Evolutionary conservation across 1,140 invertebrate species (phyloP).

Genomic region (Dendrolimus kikuchii): DNA sequence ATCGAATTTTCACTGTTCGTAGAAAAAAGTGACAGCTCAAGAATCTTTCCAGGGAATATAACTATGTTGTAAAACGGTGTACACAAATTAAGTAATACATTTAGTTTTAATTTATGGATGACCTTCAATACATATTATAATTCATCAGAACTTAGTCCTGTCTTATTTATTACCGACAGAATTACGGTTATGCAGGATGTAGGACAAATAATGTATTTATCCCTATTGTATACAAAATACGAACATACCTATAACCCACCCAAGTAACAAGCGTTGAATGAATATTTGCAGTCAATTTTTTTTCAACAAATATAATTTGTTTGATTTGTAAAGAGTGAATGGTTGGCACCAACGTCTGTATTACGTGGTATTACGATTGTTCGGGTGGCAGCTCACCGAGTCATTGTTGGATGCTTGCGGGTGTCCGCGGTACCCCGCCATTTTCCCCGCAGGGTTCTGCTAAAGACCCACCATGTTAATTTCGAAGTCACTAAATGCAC

Average conservation of each 20-base stretch:
- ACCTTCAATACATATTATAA: no score
- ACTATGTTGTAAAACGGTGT: no score
- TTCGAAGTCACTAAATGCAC: slow-evolving; percentile 55
- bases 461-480: slow-evolving; percentile 62
- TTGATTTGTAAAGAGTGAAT: slow-evolving; percentile 67
- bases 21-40: no score
- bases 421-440: slow-evolving; percentile 55
- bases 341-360: slow-evolving; percentile 40
- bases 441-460: slow-evolving; percentile 59
- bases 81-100: no score
- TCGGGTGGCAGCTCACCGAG: slow-evolving; percentile 29
- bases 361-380: slow-evolving; percentile 37
- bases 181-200: no score
- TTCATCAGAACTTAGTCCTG: no score
- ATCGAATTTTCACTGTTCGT: no score
- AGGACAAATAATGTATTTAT: no score
- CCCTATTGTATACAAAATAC: not conserved
- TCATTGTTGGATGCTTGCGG: slow-evolving; percentile 59
- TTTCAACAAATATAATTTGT: slow-evolving; percentile 65
- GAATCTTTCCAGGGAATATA: no score
- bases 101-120: no score
- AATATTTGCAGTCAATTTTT: slow-evolving; percentile 25
- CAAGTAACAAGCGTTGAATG: slow-evolving; percentile 1
- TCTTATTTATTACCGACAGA: no score
- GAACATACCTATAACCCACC: slow-evolving; percentile 2